Conservation (phyloP, 2,113 vertebrate genomes). For the Tupaia tana region DNA sequence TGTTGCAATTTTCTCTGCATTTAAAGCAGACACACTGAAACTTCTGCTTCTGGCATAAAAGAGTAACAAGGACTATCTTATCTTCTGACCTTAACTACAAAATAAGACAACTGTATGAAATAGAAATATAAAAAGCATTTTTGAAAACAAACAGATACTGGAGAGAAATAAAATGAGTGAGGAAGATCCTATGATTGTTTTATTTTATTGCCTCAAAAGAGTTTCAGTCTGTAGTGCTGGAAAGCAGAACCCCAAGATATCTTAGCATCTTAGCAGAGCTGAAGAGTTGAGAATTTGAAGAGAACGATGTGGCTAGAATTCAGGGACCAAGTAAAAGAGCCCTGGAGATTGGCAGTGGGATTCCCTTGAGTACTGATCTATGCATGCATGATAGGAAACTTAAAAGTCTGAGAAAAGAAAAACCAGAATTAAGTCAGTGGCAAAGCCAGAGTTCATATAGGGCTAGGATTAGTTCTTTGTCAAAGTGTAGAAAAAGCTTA, state of each 20-base stretch:
- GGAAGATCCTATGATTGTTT: not conserved
- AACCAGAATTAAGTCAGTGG: not conserved
- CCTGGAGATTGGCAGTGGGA: not conserved
- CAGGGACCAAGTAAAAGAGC: not conserved
- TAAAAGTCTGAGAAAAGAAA: not conserved
- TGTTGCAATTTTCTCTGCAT: conserved; percentile 15
- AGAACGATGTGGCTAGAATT: not conserved
- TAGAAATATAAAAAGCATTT: not conserved
- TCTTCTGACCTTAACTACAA: not conserved
- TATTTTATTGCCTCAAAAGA: not conserved
- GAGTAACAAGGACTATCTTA: not conserved
- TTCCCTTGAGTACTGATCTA: not conserved
- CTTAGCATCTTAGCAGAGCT: not conserved
- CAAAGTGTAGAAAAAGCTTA: not conserved
- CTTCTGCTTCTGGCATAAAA: not conserved
- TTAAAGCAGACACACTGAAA: not conserved
- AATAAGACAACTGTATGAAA: not conserved
- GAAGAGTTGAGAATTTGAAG: not conserved
- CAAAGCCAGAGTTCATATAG: not conserved
- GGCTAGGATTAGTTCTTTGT: not conserved
- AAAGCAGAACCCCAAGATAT: not conserved
- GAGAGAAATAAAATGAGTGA: not conserved
- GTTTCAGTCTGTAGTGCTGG: not conserved
- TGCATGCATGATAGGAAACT: not conserved
- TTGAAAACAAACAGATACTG: not conserved